phyloP scores from a whole-genome alignment of 2,888 invertebrate species.

The Parapristionchus giblindavisi region DNA sequence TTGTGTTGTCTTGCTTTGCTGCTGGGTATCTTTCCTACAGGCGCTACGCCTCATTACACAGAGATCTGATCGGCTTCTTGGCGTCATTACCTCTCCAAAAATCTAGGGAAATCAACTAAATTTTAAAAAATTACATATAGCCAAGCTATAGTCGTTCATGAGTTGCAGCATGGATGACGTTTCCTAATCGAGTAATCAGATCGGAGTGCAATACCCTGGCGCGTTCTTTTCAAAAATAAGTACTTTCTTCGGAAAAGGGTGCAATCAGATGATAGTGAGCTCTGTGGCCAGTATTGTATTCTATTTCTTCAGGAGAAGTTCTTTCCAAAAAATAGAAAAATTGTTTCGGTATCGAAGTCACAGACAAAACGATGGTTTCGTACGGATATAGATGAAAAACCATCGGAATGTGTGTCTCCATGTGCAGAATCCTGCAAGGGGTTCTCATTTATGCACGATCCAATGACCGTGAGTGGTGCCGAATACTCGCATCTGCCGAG shows the following conservation, averaged over 20 bases:
- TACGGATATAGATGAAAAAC: background rate
- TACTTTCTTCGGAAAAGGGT: background rate
- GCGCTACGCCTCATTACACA: too few relatives aligned
- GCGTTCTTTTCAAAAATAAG: background rate
- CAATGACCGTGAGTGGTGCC: conserved; percentile 5
- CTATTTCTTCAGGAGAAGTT: background rate
- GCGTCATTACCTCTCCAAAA: too few relatives aligned
- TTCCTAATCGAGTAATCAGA: too few relatives aligned
- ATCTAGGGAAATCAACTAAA: too few relatives aligned
- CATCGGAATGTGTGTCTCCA: background rate
- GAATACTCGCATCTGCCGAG: background rate
- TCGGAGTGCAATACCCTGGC: too few relatives aligned
- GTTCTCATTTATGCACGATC: conserved; percentile 5
- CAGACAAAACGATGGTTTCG: background rate
- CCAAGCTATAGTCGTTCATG: too few relatives aligned
- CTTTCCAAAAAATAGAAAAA: background rate
- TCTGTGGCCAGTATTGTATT: conserved; percentile 3
- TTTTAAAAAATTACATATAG: too few relatives aligned
- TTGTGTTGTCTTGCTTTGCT: too few relatives aligned
- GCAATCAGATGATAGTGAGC: background rate
- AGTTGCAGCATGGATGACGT: too few relatives aligned
- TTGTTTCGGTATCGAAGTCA: background rate
- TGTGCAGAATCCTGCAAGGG: background rate
- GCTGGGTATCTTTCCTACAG: too few relatives aligned
- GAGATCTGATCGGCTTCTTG: too few relatives aligned